Conservation (phyloP, 2,888 invertebrate species). For the Stenichneumon culpator region DNA sequence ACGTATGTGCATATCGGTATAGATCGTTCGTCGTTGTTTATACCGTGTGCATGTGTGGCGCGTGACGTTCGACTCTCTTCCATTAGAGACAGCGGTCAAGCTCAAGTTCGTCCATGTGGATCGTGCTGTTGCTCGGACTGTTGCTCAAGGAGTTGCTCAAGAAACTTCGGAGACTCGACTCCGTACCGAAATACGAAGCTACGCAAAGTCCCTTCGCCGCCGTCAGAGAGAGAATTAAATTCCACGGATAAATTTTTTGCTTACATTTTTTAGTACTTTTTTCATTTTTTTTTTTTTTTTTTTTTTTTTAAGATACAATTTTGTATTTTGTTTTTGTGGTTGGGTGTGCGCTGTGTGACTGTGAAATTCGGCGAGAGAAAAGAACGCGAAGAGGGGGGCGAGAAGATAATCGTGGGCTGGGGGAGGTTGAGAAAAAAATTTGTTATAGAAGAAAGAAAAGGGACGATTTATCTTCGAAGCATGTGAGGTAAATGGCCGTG, state of each 20-base stretch:
- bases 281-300: background rate
- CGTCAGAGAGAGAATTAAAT: constrained; percentile 62
- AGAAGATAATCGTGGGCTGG: constrained; percentile 2
- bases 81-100: constrained; percentile 61
- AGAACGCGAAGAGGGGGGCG: background rate
- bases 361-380: background rate
- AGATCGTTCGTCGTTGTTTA: background rate
- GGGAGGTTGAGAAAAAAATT: background rate
- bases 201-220: background rate
- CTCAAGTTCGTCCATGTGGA: constrained; percentile 76
- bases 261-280: background rate
- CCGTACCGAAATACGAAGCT: constrained; percentile 21
- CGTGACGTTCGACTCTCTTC: constrained; percentile 53
- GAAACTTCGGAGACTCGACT: constrained; percentile 67
- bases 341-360: constrained; percentile 4
- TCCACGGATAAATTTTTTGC: constrained; percentile 67
- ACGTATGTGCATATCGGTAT: background rate
- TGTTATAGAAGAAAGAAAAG: constrained; percentile 12
- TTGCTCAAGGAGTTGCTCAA: constrained; percentile 74
- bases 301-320: background rate
- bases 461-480: constrained; percentile 69
- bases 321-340: constrained; percentile 8
- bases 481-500: constrained; percentile 84
- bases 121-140: constrained; percentile 73
- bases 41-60: background rate